Conservation (phyloP, 2,113 vertebrate genomes). For the Chlorocebus sabaeus region DNA sequence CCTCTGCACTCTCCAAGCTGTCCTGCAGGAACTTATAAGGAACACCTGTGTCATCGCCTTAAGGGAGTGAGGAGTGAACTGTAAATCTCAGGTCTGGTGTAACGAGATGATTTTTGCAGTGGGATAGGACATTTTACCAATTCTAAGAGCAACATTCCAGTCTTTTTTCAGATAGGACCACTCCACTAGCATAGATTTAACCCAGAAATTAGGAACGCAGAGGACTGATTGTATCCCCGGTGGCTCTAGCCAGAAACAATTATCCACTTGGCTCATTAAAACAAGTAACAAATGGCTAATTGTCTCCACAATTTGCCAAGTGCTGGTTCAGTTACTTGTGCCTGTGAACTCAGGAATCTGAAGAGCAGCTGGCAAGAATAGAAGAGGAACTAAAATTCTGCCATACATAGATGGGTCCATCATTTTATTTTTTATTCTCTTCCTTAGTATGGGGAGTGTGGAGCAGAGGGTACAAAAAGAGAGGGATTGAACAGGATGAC, state of each 20-base stretch:
- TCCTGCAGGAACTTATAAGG: neutral
- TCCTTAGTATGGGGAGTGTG: fast-evolving
- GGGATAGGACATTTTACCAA: neutral
- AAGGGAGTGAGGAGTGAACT: too few species aligned
- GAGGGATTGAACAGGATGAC: neutral
- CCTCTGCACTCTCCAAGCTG: neutral
- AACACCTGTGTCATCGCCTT: fast-evolving
- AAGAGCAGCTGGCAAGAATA: neutral
- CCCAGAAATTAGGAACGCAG: neutral
- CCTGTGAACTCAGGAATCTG: neutral
- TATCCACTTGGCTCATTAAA: slow-evolving; percentile 55
- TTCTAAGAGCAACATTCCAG: neutral
- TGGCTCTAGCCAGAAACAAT: slow-evolving; percentile 50
- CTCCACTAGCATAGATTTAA: neutral
- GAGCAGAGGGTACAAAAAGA: neutral
- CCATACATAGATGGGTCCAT: neutral
- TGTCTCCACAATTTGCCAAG: slow-evolving; percentile 18
- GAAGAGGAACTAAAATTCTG: neutral
- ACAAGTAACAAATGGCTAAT: slow-evolving; percentile 47
- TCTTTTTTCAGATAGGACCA: fast-evolving
- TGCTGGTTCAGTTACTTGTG: neutral
- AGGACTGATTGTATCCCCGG: neutral
- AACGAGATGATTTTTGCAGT: fast-evolving
- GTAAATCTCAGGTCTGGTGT: fast-evolving
- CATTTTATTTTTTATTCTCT: neutral